Base-by-base conservation (phyloP, 2,888 invertebrate species). In the Tenthredo livida region DNA sequence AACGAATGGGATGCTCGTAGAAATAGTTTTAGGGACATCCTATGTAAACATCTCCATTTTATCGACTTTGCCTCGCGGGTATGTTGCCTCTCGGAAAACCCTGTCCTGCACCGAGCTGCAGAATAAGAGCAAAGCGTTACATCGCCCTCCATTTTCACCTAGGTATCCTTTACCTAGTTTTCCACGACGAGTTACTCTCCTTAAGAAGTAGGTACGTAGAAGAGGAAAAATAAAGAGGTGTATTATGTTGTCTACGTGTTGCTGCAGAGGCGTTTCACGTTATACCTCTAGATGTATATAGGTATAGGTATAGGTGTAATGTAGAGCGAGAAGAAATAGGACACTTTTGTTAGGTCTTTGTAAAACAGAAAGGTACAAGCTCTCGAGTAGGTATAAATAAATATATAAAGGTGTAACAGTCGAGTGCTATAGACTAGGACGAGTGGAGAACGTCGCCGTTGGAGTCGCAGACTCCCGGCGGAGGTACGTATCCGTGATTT, bases 1-100 rank as follows among this genome's bases (percentile, higher is more conserved):
- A 77, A 77, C 50, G 77, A 77, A 77, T 77, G 77, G 54, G 2
- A 54, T 50, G 0, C 47, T 77, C 25, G 77, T 77, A 77, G 33
- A 54, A 47, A 54, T 77, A 77, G 33, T 29, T 50, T 77, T 54
- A 33, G 50, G 15, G 15, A 17, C 25, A 47, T 47, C 54, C 77
- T 37, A 33, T 77, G 77, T 77, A 77, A 77, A 77, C 77, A 77
- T 77, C 54, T 77, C 54, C 54, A 77, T 77, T 50, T 77, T 54
- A 54, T 77, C 77, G 25, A 67, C 72, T 43, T 43, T 17, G 72
- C 21, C 37, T 43, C 43, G 21, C 43, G 25, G 61, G 25, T 25
- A 61, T 61, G 61, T 61, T 25, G 2, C 3, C 61, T 61, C 61
- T 61, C 25, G 61, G 25, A 25, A 17, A 25, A 25, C 61, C 21